Conservation (phyloP, 2,113 vertebrate genomes). For the Xenus cinereus region DNA sequence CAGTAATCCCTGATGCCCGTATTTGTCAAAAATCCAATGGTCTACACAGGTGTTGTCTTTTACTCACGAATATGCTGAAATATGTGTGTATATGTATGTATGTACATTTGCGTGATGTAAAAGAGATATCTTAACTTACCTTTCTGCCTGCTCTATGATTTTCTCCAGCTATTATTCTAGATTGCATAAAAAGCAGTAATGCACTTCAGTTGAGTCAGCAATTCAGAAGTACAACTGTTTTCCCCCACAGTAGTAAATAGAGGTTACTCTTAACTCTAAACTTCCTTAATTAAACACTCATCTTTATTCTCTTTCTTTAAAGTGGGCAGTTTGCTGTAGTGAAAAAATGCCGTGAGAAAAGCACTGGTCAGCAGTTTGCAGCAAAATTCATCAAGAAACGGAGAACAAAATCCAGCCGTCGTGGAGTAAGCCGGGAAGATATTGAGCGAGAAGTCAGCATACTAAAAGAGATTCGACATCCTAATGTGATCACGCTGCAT, state of each 20-base stretch:
- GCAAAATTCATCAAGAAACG: constrained; percentile 97
- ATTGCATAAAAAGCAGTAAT: not conserved
- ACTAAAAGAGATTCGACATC: constrained; percentile 92
- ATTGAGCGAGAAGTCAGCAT: constrained; percentile 96
- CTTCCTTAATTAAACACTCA: not conserved
- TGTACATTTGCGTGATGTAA: not conserved
- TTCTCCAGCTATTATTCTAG: not conserved
- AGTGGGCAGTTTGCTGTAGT: constrained; percentile 97
- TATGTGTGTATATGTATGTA: not conserved
- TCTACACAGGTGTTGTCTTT: not conserved
- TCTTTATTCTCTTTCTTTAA: not conserved
- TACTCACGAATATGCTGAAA: not conserved
- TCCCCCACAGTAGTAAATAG: not conserved
- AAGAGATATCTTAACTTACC: not conserved
- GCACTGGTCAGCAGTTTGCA: constrained; percentile 84
- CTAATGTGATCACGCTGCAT: constrained; percentile 92
- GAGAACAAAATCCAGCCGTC: constrained; percentile 90
- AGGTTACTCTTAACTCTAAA: not conserved
- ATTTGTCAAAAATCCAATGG: not conserved
- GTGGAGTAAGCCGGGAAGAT: constrained; percentile 91
- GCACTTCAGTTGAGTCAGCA: not conserved
- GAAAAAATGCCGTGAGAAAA: constrained; percentile 89
- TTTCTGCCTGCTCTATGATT: not conserved
- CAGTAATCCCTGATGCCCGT: not conserved
- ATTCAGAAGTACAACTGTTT: not conserved